A percentile compares a stretch with the other conserved stretches of the same genome.
Evolutionary conservation across 64 coral and sea anemone species (phyloP).

Genomic region (Astreopora myriophthalma): DNA sequence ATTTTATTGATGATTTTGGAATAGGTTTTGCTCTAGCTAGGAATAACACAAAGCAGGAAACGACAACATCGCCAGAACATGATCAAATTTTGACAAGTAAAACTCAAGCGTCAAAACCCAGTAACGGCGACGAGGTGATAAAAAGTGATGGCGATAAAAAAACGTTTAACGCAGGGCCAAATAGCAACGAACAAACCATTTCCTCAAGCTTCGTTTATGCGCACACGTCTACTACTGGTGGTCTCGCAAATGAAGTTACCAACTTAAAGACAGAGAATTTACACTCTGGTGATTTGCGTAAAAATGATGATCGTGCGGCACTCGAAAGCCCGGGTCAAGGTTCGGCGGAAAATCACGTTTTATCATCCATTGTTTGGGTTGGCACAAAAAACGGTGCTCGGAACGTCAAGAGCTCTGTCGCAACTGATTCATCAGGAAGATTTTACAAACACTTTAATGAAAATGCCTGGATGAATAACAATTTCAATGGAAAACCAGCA

Average conservation of each 20-base stretch:
- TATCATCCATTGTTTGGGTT: not conserved
- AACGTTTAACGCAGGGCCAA: not conserved
- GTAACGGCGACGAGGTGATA: not conserved
- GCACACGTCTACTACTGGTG: not conserved
- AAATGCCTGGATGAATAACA: not conserved
- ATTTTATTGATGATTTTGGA: constrained; percentile 17
- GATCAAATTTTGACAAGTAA: not conserved
- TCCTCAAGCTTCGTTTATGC: not conserved
- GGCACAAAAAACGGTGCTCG: not conserved
- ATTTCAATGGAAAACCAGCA: not conserved
- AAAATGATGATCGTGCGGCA: not conserved
- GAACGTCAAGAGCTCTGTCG: not conserved
- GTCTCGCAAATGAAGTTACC: not conserved
- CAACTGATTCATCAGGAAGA: not conserved
- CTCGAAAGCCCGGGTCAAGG: not conserved
- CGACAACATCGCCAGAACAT: not conserved
- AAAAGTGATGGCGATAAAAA: not conserved
- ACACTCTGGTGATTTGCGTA: not conserved
- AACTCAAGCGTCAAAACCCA: not conserved
- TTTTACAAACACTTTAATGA: not conserved
- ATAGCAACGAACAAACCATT: not conserved
- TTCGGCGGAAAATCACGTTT: not conserved
- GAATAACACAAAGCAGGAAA: not conserved
- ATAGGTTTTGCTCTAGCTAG: not conserved
- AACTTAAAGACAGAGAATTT: not conserved